Conservation (phyloP, 1,140 invertebrate genomes). For the Trichonephila clavata region DNA sequence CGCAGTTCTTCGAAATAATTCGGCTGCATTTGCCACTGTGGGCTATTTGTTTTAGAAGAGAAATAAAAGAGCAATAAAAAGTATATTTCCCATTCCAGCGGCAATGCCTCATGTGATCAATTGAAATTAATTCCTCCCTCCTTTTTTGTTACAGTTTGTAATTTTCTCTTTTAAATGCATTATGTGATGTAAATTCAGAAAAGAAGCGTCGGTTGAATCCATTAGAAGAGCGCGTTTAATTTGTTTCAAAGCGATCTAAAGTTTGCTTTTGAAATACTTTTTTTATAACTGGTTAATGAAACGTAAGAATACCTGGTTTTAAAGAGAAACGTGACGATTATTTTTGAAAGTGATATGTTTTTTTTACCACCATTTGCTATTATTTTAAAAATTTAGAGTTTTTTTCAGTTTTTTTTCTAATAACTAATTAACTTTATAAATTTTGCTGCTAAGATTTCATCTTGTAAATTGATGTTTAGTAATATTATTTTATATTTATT, state of each 20-base stretch:
- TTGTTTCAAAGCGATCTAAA: background rate
- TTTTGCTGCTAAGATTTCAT: no score
- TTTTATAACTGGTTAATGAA: no score
- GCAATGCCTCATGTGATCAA: background rate
- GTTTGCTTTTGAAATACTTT: background rate
- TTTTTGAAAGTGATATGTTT: no score
- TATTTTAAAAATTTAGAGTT: no score
- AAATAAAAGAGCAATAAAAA: background rate
- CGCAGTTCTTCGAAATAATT: conserved; percentile 25
- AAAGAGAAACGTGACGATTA: no score
- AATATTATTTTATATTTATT: no score
- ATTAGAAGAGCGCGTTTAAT: background rate
- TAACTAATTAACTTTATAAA: no score
- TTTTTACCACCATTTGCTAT: no score
- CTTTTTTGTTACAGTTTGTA: background rate
- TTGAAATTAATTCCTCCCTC: background rate
- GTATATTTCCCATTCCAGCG: background rate
- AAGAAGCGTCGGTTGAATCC: background rate
- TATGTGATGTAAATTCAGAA: background rate
- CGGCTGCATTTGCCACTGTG: background rate
- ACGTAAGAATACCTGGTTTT: no score
- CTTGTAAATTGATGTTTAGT: no score
- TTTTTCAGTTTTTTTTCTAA: no score
- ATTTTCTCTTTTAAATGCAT: background rate
- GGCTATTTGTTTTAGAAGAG: background rate